Evolutionary conservation across 2,113 vertebrate species (phyloP).

Genomic region (Potamarius usumacintae): DNA sequence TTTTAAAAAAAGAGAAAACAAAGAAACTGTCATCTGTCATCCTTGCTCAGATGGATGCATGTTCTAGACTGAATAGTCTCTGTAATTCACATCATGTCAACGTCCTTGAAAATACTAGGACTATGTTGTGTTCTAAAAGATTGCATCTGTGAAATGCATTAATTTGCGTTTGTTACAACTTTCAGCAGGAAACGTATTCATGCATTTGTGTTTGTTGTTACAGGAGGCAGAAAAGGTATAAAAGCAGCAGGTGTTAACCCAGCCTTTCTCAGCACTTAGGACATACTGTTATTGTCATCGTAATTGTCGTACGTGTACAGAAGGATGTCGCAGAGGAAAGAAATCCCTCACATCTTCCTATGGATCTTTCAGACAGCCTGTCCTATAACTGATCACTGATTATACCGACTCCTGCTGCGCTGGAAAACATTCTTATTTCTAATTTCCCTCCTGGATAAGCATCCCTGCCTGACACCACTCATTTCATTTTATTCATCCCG

Average conservation of each 20-base stretch:
- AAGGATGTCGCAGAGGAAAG: background rate
- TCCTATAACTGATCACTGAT: conserved; percentile 14
- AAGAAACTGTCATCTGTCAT: background rate
- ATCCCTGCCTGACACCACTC: background rate
- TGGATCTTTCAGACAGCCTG: background rate
- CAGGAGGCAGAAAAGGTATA: background rate
- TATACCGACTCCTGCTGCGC: background rate
- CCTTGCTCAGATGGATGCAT: background rate
- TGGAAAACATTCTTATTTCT: conserved; percentile 15
- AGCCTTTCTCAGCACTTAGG: background rate
- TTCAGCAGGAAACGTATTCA: background rate
- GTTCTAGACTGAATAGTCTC: background rate
- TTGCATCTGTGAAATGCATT: background rate
- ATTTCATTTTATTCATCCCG: background rate
- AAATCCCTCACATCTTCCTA: background rate
- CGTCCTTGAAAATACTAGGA: background rate
- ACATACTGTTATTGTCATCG: background rate
- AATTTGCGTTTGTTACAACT: background rate
- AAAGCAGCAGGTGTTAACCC: background rate
- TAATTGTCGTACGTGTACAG: background rate
- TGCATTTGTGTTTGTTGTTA: background rate
- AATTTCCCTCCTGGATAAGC: background rate
- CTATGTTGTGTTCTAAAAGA: background rate
- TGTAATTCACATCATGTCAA: background rate
- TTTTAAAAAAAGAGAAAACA: background rate